These are phyloP conservation scores for Drosophila histrio DNA, from an alignment of 2,888 invertebrate species.

Conservation along the genomic window DNA sequence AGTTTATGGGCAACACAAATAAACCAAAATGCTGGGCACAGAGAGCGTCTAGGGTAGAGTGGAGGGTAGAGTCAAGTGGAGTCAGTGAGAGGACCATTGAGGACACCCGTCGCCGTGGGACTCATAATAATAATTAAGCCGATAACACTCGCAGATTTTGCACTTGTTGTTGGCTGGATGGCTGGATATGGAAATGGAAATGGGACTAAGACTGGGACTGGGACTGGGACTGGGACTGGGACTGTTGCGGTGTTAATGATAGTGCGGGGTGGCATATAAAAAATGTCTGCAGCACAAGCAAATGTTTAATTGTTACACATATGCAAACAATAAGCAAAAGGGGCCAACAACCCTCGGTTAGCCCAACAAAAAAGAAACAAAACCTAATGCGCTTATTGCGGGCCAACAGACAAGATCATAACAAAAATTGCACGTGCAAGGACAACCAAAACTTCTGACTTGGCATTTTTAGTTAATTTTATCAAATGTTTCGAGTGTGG, in stretches of 20 bases:
- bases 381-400: slow-evolving; percentile 75
- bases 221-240: neutral
- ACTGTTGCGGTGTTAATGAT: slow-evolving; percentile 62
- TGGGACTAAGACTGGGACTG: neutral
- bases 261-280: slow-evolving; percentile 54
- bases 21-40: slow-evolving; percentile 42
- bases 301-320: slow-evolving; percentile 79
- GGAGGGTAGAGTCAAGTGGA: slow-evolving; percentile 60
- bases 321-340: slow-evolving; percentile 73
- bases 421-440: slow-evolving; percentile 76
- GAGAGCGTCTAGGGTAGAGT: neutral
- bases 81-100: slow-evolving; percentile 41
- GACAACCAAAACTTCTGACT: slow-evolving; percentile 51
- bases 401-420: slow-evolving; percentile 41
- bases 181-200: slow-evolving; percentile 2
- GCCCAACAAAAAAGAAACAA: slow-evolving; percentile 20
- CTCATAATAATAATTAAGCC: slow-evolving; percentile 80
- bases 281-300: slow-evolving; percentile 67
- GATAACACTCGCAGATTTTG: slow-evolving; percentile 79
- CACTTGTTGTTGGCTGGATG: slow-evolving; percentile 58
- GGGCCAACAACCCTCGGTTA: slow-evolving; percentile 55
- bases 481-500: slow-evolving; percentile 23
- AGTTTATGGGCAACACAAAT: slow-evolving; percentile 72
- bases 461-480: slow-evolving; percentile 70
- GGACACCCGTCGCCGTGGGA: slow-evolving; percentile 71